Conservation (phyloP, 2,888 invertebrate species). For the Drosophila kanekoi region DNA sequence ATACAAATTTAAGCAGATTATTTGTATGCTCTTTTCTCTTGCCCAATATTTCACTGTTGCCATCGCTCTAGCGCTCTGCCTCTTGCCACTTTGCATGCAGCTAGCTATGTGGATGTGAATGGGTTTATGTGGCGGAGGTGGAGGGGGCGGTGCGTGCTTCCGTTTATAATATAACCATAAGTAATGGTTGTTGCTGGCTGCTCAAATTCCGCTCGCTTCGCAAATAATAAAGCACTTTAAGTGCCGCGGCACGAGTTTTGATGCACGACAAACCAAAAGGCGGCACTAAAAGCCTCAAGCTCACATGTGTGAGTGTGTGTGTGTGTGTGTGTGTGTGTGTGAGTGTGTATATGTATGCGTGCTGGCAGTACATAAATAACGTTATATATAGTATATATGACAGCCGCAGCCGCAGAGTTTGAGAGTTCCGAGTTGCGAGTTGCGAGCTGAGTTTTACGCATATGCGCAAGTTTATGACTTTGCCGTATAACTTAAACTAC, state of each 20-base stretch:
- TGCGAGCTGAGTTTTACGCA: constrained; percentile 56
- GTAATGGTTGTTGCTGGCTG: constrained; percentile 29
- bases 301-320: constrained; percentile 5
- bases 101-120: background rate
- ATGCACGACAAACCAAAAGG: constrained; percentile 37
- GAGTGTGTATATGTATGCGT: constrained; percentile 32
- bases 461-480: constrained; percentile 68
- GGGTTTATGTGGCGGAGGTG: background rate
- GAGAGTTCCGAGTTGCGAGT: constrained; percentile 12
- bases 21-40: background rate
- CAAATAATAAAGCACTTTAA: constrained; percentile 65
- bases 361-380: constrained; percentile 55
- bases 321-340: background rate
- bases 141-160: background rate
- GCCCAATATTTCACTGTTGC: background rate
- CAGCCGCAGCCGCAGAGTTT: constrained; percentile 32
- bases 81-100: constrained; percentile 13
- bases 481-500: constrained; percentile 70
- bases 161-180: constrained; percentile 28
- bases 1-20: background rate
- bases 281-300: constrained; percentile 46
- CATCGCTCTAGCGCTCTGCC: background rate
- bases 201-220: constrained; percentile 30
- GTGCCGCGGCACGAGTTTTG: constrained; percentile 54
- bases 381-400: constrained; percentile 31